Evolutionary conservation across 1,140 invertebrate species (phyloP).

Genomic region (Mizuhopecten yessoensis): DNA sequence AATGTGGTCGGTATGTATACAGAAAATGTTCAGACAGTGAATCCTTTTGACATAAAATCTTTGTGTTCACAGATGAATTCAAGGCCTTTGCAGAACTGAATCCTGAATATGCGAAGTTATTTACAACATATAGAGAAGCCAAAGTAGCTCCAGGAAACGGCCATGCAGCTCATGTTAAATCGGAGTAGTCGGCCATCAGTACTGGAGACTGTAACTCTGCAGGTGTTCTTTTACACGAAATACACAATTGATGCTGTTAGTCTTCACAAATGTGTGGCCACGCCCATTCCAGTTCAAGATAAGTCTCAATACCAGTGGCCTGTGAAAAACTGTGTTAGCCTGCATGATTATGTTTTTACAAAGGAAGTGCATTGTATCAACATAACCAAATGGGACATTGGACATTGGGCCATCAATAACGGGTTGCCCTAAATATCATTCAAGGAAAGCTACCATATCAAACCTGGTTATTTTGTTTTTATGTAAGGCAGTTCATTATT

Average conservation of each 20-base stretch:
- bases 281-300: background rate
- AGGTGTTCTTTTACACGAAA: background rate
- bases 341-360: background rate
- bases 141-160: background rate
- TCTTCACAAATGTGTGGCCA: background rate
- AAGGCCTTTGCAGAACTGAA: conserved; percentile 78
- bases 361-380: too few species aligned
- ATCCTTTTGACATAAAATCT: background rate
- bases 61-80: conserved; percentile 79
- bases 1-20: too few species aligned
- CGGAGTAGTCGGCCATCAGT: background rate
- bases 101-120: conserved; percentile 81
- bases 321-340: background rate
- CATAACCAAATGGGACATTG: too few species aligned
- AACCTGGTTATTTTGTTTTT: too few species aligned
- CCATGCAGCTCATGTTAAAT: conserved; percentile 10
- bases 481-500: too few species aligned
- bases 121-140: conserved; percentile 70
- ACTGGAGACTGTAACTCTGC: background rate
- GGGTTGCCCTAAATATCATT: too few species aligned
- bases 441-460: too few species aligned
- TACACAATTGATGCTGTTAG: background rate
- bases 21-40: too few species aligned
- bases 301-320: background rate
- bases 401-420: too few species aligned